Conservation (phyloP, 2,888 invertebrate genomes). For the Drosophila subquinaria region DNA sequence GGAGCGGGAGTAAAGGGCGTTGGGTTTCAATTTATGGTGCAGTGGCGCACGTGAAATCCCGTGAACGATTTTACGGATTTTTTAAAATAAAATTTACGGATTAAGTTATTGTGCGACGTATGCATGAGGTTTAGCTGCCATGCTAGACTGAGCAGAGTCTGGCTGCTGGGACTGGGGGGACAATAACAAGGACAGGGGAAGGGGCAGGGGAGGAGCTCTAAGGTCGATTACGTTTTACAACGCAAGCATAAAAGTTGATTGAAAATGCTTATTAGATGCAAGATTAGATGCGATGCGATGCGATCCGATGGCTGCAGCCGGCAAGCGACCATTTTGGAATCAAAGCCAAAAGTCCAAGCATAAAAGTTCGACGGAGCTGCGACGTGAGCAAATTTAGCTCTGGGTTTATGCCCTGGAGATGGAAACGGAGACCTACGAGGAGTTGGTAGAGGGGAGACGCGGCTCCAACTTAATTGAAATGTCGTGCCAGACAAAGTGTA, state of each 20-base stretch:
- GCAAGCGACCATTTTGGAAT: constrained; percentile 58
- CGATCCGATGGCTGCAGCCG: constrained; percentile 45
- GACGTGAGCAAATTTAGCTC: constrained; percentile 81
- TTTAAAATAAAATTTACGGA: constrained; percentile 83
- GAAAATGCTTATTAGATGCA: constrained; percentile 85
- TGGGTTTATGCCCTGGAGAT: constrained; percentile 23
- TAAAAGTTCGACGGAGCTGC: constrained; percentile 74
- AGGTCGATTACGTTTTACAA: constrained; percentile 82
- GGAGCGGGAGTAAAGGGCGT: constrained; percentile 17
- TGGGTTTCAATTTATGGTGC: constrained; percentile 77
- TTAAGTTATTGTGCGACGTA: constrained; percentile 81
- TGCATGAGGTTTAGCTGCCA: constrained; percentile 31
- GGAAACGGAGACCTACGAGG: background rate
- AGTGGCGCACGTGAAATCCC: constrained; percentile 64
- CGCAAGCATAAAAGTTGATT: constrained; percentile 84
- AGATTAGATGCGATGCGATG: constrained; percentile 81
- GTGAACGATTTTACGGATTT: constrained; percentile 76
- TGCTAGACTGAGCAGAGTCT: constrained; percentile 24
- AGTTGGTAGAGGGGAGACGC: background rate
- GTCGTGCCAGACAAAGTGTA: constrained; percentile 60
- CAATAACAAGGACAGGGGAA: background rate
- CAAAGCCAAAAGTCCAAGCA: constrained; percentile 64
- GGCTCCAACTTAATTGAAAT: constrained; percentile 73
- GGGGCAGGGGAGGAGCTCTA: constrained; percentile 49
- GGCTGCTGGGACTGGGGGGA: background rate